Evolutionary conservation across 2,888 invertebrate genomes (phyloP).

Genomic region (Leptinotarsa peninsularis): DNA sequence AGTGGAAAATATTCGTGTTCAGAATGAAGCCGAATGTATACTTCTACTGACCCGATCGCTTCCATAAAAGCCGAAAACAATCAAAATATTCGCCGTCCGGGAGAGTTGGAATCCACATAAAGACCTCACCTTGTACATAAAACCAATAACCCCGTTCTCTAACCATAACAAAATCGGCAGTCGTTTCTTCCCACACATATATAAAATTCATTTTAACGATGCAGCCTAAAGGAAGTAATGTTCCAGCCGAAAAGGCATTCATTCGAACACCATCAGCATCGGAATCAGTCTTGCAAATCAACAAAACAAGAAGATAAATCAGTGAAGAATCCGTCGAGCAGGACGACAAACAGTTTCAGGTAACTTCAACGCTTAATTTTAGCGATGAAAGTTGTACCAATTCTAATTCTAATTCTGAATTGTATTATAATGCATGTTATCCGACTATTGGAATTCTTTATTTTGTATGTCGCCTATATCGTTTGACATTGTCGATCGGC

Average conservation of each 20-base stretch:
- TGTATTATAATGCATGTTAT: no score
- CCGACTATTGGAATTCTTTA: no score
- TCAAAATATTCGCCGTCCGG: background rate
- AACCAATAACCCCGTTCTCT: background rate
- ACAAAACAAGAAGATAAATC: background rate
- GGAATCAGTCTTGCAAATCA: conserved; percentile 15
- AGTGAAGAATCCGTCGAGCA: background rate
- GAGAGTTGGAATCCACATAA: background rate
- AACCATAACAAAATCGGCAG: background rate
- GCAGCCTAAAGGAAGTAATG: background rate
- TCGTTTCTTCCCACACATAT: conserved; percentile 20
- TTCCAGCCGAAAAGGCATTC: conserved; percentile 4
- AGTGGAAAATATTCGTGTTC: no score
- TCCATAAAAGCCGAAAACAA: background rate
- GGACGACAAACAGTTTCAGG: no score
- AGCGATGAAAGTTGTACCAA: no score
- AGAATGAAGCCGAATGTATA: background rate
- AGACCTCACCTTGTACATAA: conserved; percentile 6
- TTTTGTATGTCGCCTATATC: no score
- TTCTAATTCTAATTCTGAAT: no score
- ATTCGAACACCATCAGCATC: conserved; percentile 13
- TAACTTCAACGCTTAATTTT: no score
- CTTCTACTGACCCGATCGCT: background rate
- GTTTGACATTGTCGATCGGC: no score
- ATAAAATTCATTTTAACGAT: background rate